phyloP scores from a whole-genome alignment of 2,113 vertebrate species.

The Rana temporaria region DNA sequence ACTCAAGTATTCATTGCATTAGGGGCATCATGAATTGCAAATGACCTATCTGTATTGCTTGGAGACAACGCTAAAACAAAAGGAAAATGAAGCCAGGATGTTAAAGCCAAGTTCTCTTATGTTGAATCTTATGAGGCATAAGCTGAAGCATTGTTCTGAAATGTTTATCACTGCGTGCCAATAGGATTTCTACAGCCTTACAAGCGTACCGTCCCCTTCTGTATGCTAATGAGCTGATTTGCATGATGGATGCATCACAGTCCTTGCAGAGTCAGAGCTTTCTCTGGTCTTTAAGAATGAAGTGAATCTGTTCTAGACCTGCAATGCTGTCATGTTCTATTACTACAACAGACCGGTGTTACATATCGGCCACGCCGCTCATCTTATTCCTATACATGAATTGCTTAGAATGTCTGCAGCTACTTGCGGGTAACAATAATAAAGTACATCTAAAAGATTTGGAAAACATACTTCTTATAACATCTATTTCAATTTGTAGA shows the following conservation, averaged over 20 bases:
- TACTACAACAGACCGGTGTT: conserved; percentile 10
- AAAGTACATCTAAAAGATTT: neutral
- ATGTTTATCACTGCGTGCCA: conserved; percentile 9
- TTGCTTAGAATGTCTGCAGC: neutral
- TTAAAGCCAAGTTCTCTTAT: neutral
- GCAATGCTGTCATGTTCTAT: conserved; percentile 17
- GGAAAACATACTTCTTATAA: neutral
- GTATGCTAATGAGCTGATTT: conserved; percentile 11
- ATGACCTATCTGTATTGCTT: conserved; percentile 10
- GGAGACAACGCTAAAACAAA: neutral
- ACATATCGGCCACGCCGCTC: neutral
- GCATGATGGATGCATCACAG: conserved; percentile 5
- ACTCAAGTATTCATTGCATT: neutral
- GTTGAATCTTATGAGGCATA: neutral
- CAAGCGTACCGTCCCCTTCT: neutral
- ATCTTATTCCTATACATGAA: neutral
- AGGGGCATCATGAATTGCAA: conserved; percentile 1
- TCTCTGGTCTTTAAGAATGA: neutral
- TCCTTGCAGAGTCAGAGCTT: neutral
- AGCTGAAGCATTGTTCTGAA: neutral
- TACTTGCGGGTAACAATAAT: neutral
- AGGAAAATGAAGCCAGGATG: neutral
- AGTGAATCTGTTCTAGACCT: neutral
- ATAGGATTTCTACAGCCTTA: conserved; percentile 5
- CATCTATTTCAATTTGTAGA: too few relatives aligned